These are phyloP conservation scores for Noctua pronuba DNA, from an alignment of 2,888 invertebrate species.

Conservation along the genomic window DNA sequence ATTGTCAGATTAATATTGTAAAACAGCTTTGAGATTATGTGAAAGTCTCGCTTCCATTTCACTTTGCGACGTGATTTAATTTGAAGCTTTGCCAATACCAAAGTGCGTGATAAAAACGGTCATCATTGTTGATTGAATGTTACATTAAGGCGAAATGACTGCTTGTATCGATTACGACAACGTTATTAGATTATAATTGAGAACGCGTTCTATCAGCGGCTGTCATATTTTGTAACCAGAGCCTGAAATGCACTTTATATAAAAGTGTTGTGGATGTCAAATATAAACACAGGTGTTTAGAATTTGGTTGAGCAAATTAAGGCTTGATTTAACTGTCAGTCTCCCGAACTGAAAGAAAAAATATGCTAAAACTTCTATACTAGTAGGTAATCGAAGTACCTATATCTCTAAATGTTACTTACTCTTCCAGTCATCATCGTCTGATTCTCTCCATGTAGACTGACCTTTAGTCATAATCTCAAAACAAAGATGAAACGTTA, in stretches of 20 bases:
- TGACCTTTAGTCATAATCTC: conserved; percentile 28
- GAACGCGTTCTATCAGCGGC: conserved; percentile 52
- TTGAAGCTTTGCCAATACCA: conserved; percentile 65
- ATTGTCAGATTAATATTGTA: conserved; percentile 62
- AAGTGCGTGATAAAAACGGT: conserved; percentile 58
- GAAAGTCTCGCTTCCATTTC: conserved; percentile 63
- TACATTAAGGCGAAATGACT: conserved; percentile 55
- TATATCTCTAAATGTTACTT: background rate
- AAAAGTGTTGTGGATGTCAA: conserved; percentile 27
- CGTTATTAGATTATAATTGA: conserved; percentile 54
- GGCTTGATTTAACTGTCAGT: background rate
- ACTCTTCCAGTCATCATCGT: conserved; percentile 3
- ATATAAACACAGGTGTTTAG: conserved; percentile 9
- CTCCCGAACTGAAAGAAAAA: background rate
- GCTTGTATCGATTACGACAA: conserved; percentile 50
- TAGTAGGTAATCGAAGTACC: background rate
- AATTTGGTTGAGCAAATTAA: conserved; percentile 19
- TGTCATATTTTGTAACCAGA: conserved; percentile 52
- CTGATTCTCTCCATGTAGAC: background rate
- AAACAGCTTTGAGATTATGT: conserved; percentile 64
- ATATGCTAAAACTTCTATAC: background rate
- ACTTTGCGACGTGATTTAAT: conserved; percentile 66
- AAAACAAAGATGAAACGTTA: conserved; percentile 39
- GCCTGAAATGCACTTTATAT: conserved; percentile 38
- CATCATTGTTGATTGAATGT: conserved; percentile 59